Evolutionary conservation across 1,140 invertebrate species (phyloP).

Genomic region (Stratiolaelaps scimitus): DNA sequence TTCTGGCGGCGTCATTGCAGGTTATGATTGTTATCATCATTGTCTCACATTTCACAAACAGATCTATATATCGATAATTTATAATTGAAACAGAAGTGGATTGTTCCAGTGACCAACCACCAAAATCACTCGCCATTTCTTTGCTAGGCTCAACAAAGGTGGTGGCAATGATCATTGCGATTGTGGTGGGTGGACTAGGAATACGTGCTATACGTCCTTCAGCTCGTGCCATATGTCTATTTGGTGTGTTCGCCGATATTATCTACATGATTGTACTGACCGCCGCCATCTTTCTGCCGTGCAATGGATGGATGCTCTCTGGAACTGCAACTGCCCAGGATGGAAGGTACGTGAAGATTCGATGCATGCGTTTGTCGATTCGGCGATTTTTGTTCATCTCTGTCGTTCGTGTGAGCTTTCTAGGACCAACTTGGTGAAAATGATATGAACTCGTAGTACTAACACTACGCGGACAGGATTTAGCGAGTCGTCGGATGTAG

Average conservation of each 20-base stretch:
- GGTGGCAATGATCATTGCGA: constrained; percentile 8
- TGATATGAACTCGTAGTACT: no score
- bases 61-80: no score
- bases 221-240: neutral
- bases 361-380: no score
- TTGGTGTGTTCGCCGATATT: neutral
- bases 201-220: constrained; percentile 11
- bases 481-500: no score
- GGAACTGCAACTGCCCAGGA: neutral
- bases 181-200: neutral
- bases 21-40: no score
- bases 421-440: neutral
- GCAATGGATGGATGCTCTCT: neutral
- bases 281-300: constrained; percentile 2
- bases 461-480: no score
- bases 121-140: no score
- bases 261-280: neutral
- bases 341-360: neutral
- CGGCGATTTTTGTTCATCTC: no score
- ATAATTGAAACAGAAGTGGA: no score
- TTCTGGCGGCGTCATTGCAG: no score
- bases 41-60: no score
- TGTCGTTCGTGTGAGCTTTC: constrained; percentile 10
- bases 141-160: constrained; percentile 13
- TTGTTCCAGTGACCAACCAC: no score